Percentiles rank a stretch among this genome's conserved stretches.
Conservation (phyloP, 2,888 invertebrate species). For the Drosophila subquinaria region DNA sequence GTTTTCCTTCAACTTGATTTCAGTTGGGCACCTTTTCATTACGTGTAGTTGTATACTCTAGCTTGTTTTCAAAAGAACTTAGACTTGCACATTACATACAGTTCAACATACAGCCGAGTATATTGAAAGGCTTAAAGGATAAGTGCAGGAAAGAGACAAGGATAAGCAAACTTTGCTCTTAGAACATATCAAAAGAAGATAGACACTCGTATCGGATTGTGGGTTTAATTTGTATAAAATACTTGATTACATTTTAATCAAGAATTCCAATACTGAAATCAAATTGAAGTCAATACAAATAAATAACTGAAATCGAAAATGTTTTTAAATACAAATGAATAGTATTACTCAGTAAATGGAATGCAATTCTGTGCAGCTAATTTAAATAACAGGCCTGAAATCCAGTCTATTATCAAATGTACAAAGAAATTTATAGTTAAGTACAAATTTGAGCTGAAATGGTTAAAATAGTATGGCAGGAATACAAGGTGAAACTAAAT, state of each 20-base stretch:
- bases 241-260: constrained; percentile 4
- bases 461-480: no score
- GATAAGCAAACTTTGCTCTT: constrained; percentile 9
- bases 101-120: constrained; percentile 1
- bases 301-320: not conserved
- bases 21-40: constrained; percentile 44
- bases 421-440: not conserved
- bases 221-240: constrained; percentile 20
- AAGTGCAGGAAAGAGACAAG: constrained; percentile 8
- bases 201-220: constrained; percentile 4
- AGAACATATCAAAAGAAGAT: constrained; percentile 8
- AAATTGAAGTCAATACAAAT: not conserved
- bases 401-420: not conserved
- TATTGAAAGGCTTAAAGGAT: constrained; percentile 10
- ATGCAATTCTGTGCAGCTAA: not conserved
- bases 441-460: no score
- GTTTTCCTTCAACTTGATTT: constrained; percentile 40
- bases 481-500: no score
- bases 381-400: no score
- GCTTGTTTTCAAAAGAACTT: constrained; percentile 15
- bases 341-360: not conserved
- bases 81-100: constrained; percentile 30
- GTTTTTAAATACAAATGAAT: not conserved
- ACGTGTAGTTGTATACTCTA: constrained; percentile 12
- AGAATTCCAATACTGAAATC: not conserved